Evolutionary conservation across 2,113 vertebrate genomes (phyloP), one percentile per base, ranked within the genome.

Genomic region (Rallus limicola): DNA sequence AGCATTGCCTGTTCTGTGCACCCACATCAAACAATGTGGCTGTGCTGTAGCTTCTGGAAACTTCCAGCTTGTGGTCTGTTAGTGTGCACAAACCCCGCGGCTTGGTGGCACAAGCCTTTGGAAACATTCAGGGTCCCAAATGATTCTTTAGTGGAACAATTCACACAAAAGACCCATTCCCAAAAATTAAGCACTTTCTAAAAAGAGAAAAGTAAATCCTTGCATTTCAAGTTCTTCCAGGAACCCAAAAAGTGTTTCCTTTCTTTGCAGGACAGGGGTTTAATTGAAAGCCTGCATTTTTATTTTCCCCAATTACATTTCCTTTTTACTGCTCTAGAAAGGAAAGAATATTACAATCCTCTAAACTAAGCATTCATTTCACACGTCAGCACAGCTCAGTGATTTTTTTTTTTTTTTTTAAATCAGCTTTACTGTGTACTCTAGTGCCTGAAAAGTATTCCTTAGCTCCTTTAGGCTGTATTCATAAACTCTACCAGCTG

Each of bases 1-100:
- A 36, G 25, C 44, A 16, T 6, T 60, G 19, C 33, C 26, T 68
- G 4, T 50, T 80, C 15, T 16, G 19, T 65, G 50, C 13, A 55
- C 3, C 5, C 2, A 1, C 46, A 31, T 77, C 21, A 40, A 58
- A 40, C 24, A 76, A 19, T 5, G 1, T 5, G 5, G 6, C 40
- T 68, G 6, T 60, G 46, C 48, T 80, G 24, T 80, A 31, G 24
- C 29, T 0, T 0, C 65, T 69, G 63, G 40, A 85, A 80, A 5
- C 21, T 36, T 87, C 24, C 44, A 50, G 15, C 23, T 65, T 75
- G 38, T 38, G 33, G 6, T 82, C 44, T 83, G 21, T 62, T 67
- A 44, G 13, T 0, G 0, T 58, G 36, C 36, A 14, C 33, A 72
- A 46, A 28, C 52, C 29, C 44, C 28, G 9, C 31, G 19, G 50